Base-by-base conservation (phyloP, 2,113 vertebrate species). In the Lethenteron camtschaticum region DNA sequence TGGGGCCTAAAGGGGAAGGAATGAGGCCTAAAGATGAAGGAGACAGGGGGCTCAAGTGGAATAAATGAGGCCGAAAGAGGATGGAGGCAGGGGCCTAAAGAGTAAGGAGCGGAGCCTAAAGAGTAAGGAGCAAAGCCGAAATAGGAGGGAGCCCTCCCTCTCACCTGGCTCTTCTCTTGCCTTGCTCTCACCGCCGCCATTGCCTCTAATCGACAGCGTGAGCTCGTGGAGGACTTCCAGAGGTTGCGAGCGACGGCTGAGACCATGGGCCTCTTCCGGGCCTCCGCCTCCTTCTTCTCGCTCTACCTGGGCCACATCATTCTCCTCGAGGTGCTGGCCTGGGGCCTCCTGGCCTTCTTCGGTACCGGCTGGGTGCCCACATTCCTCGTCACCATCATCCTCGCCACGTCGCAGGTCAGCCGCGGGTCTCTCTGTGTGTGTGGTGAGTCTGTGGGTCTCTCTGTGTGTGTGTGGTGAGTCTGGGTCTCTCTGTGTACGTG, bases 281-380 rank as follows among this genome's bases (percentile, higher is more conserved):
- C 82, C 6, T 80, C 73, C 56, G 83, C 84, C 68, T 70, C 85
- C 69, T 96, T 97, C 78, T 97, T 92, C 80, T 78, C 79, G 8
- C 78, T 94, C 56, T 81, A 83, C 71, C 71, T 97, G 75, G 79
- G 72, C 56, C 91, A 97, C 74, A 86, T 96, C 69, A 18, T 97
- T 4, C 73, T 78, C 68, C 77, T 97, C 79, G 92, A 97, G 76
- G 74, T 75, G 71, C 8, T 88, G 3, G 83, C 83, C 9, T 86
- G 85, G 84, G 56, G 85, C 58, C 79, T 83, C 16, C 4, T 94
- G 70, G 85, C 69, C 11, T 75, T 81, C 75, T 86, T 81, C 0
- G 92, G 90, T 8, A 88, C 82, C 0, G 81, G 86, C 73, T 97
- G 91, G 92, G 82, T 79, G 11, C 72, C 80, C 3, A 94, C 88